Conservation (phyloP, 2,113 vertebrate species). For the Anas platyrhynchos region DNA sequence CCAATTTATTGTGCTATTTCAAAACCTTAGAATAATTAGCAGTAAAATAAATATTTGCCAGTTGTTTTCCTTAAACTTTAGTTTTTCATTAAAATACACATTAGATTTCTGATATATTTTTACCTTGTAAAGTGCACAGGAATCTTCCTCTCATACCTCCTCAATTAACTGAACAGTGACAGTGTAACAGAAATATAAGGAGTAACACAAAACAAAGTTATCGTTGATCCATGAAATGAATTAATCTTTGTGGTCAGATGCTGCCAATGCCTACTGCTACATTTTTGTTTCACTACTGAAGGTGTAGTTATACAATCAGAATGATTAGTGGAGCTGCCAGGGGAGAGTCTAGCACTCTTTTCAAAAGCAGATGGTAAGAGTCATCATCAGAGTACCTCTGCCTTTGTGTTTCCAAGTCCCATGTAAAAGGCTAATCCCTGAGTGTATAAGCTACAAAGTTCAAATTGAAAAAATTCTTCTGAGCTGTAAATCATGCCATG, state of each 20-base stretch:
- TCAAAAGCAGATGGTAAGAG: neutral
- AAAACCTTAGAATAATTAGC: conserved; percentile 41
- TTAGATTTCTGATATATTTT: neutral
- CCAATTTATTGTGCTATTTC: conserved; percentile 55
- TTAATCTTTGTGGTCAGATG: neutral
- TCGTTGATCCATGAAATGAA: neutral
- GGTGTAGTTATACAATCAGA: neutral
- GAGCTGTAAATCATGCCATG: neutral
- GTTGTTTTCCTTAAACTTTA: conserved; percentile 56
- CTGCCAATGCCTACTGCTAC: neutral
- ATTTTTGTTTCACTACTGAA: neutral
- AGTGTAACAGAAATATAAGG: neutral
- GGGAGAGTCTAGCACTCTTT: neutral
- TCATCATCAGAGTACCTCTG: neutral
- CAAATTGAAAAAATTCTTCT: neutral
- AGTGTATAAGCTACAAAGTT: neutral
- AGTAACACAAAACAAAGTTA: neutral
- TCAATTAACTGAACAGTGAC: neutral
- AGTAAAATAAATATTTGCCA: conserved; percentile 56
- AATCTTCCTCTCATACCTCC: neutral
- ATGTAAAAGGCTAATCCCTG: neutral
- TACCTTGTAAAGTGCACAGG: neutral
- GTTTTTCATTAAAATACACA: conserved; percentile 40
- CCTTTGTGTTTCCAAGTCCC: neutral
- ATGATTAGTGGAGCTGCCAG: neutral